Conservation (phyloP, 2,888 invertebrate species). For the Epicampocera succincta region DNA sequence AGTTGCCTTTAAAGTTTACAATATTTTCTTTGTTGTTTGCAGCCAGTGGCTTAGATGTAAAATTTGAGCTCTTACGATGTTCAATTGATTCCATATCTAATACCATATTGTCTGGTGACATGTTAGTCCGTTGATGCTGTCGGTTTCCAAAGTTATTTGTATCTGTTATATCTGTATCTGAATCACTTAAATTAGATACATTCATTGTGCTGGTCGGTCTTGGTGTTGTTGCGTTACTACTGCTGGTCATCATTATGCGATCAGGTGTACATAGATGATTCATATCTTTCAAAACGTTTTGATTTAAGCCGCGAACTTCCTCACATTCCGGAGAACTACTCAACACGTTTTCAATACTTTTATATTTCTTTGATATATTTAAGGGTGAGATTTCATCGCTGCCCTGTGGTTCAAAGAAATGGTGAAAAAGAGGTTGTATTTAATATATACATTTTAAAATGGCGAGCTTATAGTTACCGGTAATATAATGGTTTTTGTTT, state of each 20-base stretch:
- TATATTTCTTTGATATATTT: conserved; percentile 1
- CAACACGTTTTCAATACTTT: not conserved
- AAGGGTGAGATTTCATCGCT: not conserved
- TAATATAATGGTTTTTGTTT: conserved; percentile 5
- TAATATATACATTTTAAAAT: not conserved
- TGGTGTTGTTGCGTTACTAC: conserved; percentile 39
- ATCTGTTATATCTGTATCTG: conserved; percentile 53
- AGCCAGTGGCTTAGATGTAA: not conserved
- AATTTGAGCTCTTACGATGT: not conserved
- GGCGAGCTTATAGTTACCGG: conserved; percentile 18
- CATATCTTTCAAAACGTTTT: conserved; percentile 12
- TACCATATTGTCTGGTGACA: not conserved
- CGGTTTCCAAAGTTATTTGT: not conserved
- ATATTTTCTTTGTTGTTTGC: not conserved
- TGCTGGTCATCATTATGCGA: not conserved
- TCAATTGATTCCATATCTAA: conserved; percentile 8
- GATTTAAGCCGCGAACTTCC: conserved; percentile 18
- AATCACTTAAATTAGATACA: conserved; percentile 55
- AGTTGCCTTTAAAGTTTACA: not conserved
- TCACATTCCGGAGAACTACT: conserved; percentile 31
- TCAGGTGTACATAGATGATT: conserved; percentile 16
- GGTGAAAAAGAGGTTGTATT: conserved; percentile 6
- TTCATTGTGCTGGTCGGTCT: conserved; percentile 48
- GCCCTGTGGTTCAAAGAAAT: conserved; percentile 39
- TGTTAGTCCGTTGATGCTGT: not conserved